Conservation (phyloP, 2,797 vertebrate species). For the Phoxinus dragarum region DNA sequence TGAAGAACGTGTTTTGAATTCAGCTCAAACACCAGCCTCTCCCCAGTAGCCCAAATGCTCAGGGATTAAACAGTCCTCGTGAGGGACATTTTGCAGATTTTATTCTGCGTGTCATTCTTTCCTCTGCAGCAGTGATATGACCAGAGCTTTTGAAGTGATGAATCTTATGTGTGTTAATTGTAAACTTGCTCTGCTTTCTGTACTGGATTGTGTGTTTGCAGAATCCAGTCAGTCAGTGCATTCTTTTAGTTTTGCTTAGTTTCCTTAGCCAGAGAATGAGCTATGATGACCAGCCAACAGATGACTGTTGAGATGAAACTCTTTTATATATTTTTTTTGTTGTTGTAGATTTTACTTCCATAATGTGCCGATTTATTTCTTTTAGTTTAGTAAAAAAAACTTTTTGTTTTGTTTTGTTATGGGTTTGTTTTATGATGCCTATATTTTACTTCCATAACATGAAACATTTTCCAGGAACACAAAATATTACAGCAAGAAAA, state of each 20-base stretch:
- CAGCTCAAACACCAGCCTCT: slow-evolving; percentile 20
- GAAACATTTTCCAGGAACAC: background rate
- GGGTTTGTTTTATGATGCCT: background rate
- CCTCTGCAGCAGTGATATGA: slow-evolving; percentile 11
- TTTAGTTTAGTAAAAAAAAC: background rate
- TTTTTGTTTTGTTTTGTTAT: background rate
- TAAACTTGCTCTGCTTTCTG: slow-evolving; percentile 1
- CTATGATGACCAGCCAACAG: slow-evolving; percentile 14
- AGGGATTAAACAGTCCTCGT: background rate
- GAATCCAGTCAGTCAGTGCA: slow-evolving; percentile 2
- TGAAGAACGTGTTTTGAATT: slow-evolving; percentile 45
- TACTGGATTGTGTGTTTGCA: background rate
- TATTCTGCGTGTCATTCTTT: background rate
- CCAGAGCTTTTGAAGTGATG: background rate
- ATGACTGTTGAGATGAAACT: background rate
- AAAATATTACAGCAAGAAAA: background rate
- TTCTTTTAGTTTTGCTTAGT: slow-evolving; percentile 18
- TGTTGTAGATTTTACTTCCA: background rate
- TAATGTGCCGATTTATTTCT: background rate
- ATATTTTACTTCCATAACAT: background rate
- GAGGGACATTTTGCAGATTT: slow-evolving; percentile 23
- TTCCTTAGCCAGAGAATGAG: slow-evolving; percentile 25
- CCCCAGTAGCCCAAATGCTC: slow-evolving; percentile 16
- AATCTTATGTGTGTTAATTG: background rate
- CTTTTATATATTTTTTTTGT: background rate